These are phyloP conservation scores for Numenius arquata DNA, from an alignment of 2,113 vertebrate genomes.

Conservation along the genomic window DNA sequence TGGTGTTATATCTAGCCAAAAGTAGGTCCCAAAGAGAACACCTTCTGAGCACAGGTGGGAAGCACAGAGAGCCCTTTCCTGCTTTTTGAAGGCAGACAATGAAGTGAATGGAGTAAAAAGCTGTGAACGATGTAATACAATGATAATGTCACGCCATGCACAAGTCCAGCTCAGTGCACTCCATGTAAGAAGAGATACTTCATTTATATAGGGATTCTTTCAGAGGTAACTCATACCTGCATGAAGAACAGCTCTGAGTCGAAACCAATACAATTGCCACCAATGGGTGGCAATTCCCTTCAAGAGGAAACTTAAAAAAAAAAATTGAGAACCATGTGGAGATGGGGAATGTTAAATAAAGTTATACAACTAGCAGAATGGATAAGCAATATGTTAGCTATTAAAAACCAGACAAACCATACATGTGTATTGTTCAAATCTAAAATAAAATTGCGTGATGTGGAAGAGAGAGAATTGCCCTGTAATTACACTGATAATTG, in stretches of 20 bases:
- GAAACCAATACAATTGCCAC: neutral
- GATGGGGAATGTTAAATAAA: conserved; percentile 15
- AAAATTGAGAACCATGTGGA: neutral
- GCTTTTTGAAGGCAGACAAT: neutral
- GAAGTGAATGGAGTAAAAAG: neutral
- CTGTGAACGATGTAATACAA: neutral
- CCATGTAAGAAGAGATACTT: neutral
- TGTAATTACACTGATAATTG: conserved; percentile 46
- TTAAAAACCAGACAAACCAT: conserved; percentile 46
- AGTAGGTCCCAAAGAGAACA: neutral
- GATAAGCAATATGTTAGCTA: conserved; percentile 37
- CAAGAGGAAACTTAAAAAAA: neutral
- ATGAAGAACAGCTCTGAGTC: neutral
- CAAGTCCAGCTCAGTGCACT: neutral
- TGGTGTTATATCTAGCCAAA: neutral
- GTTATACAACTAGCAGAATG: neutral
- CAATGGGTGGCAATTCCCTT: neutral
- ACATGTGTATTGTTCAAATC: conserved; percentile 37
- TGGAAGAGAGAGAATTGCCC: neutral
- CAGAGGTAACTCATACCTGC: neutral
- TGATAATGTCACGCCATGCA: neutral
- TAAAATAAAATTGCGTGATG: conserved; percentile 16
- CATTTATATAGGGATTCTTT: neutral
- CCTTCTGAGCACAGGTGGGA: neutral
- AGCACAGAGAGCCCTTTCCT: neutral